These are phyloP conservation scores for Aurelia sp. DNA, from an alignment of 30 jellyfish, hydroid and myxozoan genomes.

Conservation along the genomic window DNA sequence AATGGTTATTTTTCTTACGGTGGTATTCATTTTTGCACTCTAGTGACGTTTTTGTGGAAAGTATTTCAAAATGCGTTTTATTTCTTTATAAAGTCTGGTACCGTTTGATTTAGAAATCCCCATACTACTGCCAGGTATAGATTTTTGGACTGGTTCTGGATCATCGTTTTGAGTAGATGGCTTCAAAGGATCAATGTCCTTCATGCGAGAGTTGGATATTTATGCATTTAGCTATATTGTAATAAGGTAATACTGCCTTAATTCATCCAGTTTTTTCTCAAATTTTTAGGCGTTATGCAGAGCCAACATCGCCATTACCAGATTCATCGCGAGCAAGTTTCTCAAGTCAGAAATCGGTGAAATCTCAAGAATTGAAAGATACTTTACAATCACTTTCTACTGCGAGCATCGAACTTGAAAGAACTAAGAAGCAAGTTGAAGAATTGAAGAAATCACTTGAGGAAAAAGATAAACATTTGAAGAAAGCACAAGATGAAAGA, in stretches of 20 bases:
- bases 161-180: too few relatives aligned
- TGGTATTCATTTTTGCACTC: too few relatives aligned
- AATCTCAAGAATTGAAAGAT: conserved; percentile 81
- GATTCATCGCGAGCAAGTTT: conserved; percentile 55
- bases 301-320: conserved; percentile 72
- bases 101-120: too few relatives aligned
- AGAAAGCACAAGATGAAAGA: conserved; percentile 79
- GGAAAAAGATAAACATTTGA: conserved; percentile 64
- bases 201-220: too few relatives aligned
- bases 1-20: neutral
- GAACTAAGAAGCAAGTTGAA: conserved; percentile 70
- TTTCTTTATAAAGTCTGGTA: too few relatives aligned
- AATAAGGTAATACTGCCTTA: too few relatives aligned
- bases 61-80: too few relatives aligned
- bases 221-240: too few relatives aligned
- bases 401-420: conserved; percentile 81
- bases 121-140: too few relatives aligned
- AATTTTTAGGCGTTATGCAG: conserved; percentile 45
- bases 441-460: conserved; percentile 69
- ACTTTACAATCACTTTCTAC: conserved; percentile 65
- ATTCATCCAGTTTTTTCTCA: neutral
- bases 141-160: too few relatives aligned
- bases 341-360: conserved; percentile 66
- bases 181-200: too few relatives aligned
- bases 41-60: too few relatives aligned